Base-by-base conservation (phyloP, 2,888 invertebrate genomes). In the Eupithecia dodoneata region DNA sequence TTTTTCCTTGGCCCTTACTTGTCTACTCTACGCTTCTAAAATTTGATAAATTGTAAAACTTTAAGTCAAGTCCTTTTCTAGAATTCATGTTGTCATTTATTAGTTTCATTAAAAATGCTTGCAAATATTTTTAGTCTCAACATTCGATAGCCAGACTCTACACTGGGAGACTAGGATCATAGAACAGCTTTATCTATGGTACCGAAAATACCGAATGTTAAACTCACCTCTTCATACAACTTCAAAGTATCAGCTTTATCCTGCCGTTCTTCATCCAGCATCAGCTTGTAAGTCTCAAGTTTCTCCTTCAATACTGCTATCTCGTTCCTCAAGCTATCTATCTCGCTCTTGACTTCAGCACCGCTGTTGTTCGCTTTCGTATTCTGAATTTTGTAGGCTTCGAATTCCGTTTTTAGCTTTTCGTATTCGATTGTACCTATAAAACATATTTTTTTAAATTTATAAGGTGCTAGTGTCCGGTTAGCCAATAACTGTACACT, bases 281-380 rank as follows among this genome's bases (percentile, higher is more conserved):
- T 96, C 77, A 95, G 90, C 80, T 95, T 96, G 7, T 97, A 94
- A 2, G 96, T 95, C 71, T 96, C 96, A 66, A 97, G 91, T 84
- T 96, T 96, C 80, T 97, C 97, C 83, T 96, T 96, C 76, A 98
- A 88, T 73, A 96, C 96, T 69, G 93, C 95, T 78, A 97, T 95
- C 87, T 97, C 96, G 5, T 93, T 93, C 86, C 95, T 96, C 83
- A 96, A 92, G 76, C 95, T 90, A 45, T 93, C 93, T 67, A 92
- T 87, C 84, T 94, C 93, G 72, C 85, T 89, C 80, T 88, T 88
- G 5, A 82, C 85, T 44, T 90, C 91, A 49, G 84, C 87, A 2
- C 86, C 87, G n/a, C 82, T 86, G 15, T 86, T 87, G 72, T 83
- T 88, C 30, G 83, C 81, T 79, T 87, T 90, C 3, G 83, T 81